Percentiles rank a stretch among this genome's conserved stretches.
Conservation (phyloP, 2,888 invertebrate genomes). For the Acanthosepion lycidas region DNA sequence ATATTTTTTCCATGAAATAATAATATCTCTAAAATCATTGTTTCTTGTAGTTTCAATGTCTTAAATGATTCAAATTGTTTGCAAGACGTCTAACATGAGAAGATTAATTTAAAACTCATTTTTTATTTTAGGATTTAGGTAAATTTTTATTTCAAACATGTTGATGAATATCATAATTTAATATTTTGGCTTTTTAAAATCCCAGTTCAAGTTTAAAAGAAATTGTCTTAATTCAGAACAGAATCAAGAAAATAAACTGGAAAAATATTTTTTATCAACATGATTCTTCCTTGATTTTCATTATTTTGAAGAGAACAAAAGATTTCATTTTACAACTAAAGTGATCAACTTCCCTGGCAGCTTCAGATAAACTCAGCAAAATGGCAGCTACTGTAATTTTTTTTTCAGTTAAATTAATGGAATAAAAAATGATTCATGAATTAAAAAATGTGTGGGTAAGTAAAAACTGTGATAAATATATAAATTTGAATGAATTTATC, state of each 20-base stretch:
- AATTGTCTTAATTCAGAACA: background rate
- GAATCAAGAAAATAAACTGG: background rate
- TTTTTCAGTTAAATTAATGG: background rate
- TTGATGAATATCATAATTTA: background rate
- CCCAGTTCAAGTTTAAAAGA: background rate
- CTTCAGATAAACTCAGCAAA: background rate
- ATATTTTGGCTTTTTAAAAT: no score
- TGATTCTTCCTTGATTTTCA: background rate
- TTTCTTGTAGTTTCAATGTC: no score
- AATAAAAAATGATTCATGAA: background rate
- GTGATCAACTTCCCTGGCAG: background rate
- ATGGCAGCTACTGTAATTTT: constrained; percentile 8
- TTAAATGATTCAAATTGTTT: background rate
- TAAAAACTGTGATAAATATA: background rate
- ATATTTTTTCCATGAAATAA: background rate
- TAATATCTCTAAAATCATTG: no score
- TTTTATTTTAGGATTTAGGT: background rate
- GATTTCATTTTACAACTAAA: background rate
- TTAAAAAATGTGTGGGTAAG: background rate
- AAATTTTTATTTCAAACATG: background rate
- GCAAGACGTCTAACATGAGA: background rate
- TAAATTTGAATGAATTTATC: background rate
- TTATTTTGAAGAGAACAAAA: no score
- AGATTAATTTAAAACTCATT: background rate
- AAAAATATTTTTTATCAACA: background rate